These are phyloP conservation scores for Spisula subtruncata DNA, from an alignment of 2,888 invertebrate genomes.

Conservation along the genomic window DNA sequence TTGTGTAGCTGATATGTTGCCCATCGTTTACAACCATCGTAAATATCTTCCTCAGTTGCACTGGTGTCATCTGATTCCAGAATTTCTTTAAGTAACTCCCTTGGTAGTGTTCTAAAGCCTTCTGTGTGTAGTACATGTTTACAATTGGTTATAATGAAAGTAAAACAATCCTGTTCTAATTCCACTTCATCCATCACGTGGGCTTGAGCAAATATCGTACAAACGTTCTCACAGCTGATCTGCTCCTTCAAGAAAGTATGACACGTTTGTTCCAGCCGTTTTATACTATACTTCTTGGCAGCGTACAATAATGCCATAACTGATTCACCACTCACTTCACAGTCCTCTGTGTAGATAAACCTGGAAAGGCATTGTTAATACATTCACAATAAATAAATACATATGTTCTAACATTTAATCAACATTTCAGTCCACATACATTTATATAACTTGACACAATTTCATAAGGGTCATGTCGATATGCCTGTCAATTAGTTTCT, in stretches of 20 bases:
- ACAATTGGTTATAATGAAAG: not conserved
- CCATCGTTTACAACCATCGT: conserved; percentile 22
- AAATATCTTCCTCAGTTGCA: conserved; percentile 19
- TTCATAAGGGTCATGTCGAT: too few species aligned
- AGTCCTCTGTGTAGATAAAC: conserved; percentile 26
- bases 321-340: conserved; percentile 11
- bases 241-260: not conserved
- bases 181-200: conserved; percentile 27
- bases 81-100: conserved; percentile 11
- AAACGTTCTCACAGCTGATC: conserved; percentile 33
- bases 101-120: not conserved
- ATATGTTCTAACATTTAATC: too few species aligned
- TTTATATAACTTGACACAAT: too few species aligned
- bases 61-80: not conserved
- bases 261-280: conserved; percentile 31
- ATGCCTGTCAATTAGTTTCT: too few species aligned
- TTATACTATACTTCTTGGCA: conserved; percentile 40
- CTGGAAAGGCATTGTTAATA: not conserved
- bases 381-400: too few species aligned
- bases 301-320: conserved; percentile 34
- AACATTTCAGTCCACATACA: too few species aligned
- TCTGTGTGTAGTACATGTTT: not conserved
- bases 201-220: conserved; percentile 37
- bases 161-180: conserved; percentile 18
- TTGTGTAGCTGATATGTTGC: not conserved